Percentiles rank a stretch among this genome's conserved stretches.
These are phyloP conservation scores for Leucosticte australis DNA, from an alignment of 2,113 vertebrate genomes.

Conservation along the genomic window DNA sequence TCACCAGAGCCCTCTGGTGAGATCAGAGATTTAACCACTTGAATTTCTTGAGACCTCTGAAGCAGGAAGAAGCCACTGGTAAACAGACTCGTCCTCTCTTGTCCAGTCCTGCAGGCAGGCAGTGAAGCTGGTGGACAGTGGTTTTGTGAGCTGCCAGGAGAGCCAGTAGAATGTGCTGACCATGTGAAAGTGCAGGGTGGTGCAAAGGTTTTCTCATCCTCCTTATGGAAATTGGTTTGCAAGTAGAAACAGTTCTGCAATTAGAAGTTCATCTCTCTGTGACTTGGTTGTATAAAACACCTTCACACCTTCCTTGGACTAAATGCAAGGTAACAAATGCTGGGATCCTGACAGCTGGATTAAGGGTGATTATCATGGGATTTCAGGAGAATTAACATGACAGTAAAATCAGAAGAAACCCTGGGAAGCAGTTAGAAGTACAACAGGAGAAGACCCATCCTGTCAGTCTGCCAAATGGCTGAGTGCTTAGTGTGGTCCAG, in stretches of 20 bases:
- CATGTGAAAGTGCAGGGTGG: neutral
- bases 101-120: neutral
- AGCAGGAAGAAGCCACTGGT: neutral
- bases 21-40: neutral
- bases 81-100: neutral
- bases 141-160: slow-evolving; percentile 4
- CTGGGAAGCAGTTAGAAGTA: neutral
- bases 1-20: neutral
- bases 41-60: neutral
- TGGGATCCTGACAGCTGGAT: slow-evolving; percentile 10
- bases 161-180: neutral
- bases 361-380: slow-evolving; percentile 11
- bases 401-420: neutral
- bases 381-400: neutral
- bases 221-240: neutral
- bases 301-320: neutral
- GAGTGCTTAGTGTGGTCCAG: neutral
- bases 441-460: neutral
- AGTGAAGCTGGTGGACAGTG: neutral
- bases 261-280: slow-evolving; percentile 11
- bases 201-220: neutral
- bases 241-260: slow-evolving; percentile 20
- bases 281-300: neutral
- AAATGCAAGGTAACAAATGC: neutral
- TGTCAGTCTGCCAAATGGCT: neutral